A percentile compares a stretch with the other conserved stretches of the same genome.
Conservation (phyloP, 2,888 invertebrate species). For the Perdita meconis region DNA sequence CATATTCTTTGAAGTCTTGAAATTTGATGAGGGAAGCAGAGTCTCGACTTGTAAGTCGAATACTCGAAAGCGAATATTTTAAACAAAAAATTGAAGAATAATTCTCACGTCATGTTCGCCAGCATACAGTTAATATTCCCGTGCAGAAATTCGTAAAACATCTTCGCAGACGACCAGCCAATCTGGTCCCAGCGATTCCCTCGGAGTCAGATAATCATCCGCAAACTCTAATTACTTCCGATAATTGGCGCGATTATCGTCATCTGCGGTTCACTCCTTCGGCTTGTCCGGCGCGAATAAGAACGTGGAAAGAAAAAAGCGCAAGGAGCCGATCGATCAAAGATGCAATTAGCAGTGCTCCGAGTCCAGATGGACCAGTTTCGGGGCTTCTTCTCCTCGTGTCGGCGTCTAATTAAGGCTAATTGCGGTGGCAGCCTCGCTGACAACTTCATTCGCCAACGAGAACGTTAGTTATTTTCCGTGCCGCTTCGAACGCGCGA, state of each 20-base stretch:
- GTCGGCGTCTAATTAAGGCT: slow-evolving; percentile 54
- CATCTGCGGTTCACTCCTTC: slow-evolving; percentile 28
- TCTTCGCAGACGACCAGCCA: not conserved
- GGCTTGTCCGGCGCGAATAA: slow-evolving; percentile 16
- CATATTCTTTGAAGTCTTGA: too few species aligned
- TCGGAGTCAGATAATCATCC: slow-evolving; percentile 47
- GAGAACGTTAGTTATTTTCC: slow-evolving; percentile 40
- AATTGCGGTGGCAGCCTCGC: slow-evolving; percentile 47
- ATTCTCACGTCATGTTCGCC: too few species aligned
- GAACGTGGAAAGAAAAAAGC: slow-evolving; percentile 45
- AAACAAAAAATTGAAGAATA: too few species aligned
- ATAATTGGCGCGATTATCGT: slow-evolving; percentile 67
- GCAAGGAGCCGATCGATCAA: slow-evolving; percentile 60
- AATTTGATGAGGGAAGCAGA: too few species aligned
- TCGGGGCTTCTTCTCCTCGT: not conserved
- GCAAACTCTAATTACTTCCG: slow-evolving; percentile 52
- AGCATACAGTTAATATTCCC: not conserved
- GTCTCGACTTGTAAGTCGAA: too few species aligned
- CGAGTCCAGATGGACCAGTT: slow-evolving; percentile 28
- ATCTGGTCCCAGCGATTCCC: slow-evolving; percentile 29
- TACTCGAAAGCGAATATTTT: too few species aligned
- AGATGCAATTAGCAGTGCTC: slow-evolving; percentile 55
- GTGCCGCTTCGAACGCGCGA: slow-evolving; percentile 10
- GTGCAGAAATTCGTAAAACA: not conserved
- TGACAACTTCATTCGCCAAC: slow-evolving; percentile 48